Percentiles rank a stretch among this genome's conserved stretches.
phyloP scores from a whole-genome alignment of 2,113 vertebrate species.

The Holacanthus passer region DNA sequence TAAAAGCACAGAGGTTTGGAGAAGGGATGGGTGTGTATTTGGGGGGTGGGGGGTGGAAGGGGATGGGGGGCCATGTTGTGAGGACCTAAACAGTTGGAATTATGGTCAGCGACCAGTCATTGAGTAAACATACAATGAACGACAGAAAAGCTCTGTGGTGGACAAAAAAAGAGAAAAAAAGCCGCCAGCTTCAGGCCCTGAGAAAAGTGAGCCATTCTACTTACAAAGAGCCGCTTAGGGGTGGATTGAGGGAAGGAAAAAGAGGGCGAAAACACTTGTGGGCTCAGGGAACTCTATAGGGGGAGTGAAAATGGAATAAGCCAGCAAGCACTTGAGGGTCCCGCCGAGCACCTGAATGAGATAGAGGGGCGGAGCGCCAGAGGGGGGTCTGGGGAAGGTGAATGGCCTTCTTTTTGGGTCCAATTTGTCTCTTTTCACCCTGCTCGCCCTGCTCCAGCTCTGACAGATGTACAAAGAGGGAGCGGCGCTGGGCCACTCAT shows the following conservation, averaged over 20 bases:
- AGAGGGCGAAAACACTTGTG: constrained; percentile 99
- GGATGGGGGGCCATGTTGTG: constrained; percentile 79
- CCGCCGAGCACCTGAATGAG: constrained; percentile 98
- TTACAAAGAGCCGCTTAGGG: constrained; percentile 91
- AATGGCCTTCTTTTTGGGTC: constrained; percentile 99
- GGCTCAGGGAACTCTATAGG: constrained; percentile 93
- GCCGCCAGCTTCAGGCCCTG: constrained; percentile 87
- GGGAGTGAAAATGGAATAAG: constrained; percentile 99
- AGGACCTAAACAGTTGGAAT: constrained; percentile 87
- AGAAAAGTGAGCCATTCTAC: constrained; percentile 91
- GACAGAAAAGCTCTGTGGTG: constrained; percentile 82
- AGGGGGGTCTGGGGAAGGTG: constrained; percentile 95
- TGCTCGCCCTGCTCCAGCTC: constrained; percentile 95
- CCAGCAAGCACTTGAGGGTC: constrained; percentile 99
- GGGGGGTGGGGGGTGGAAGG: constrained; percentile 65
- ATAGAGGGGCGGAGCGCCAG: constrained; percentile 77
- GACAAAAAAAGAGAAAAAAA: constrained; percentile 80
- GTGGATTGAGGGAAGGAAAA: constrained; percentile 89
- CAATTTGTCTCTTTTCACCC: constrained; percentile 99
- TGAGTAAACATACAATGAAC: constrained; percentile 89
- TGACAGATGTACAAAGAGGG: constrained; percentile 99
- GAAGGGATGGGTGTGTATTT: constrained; percentile 61
- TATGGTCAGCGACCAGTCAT: constrained; percentile 84
- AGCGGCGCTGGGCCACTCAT: constrained; percentile 98
- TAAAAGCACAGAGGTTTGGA: constrained; percentile 61